Percentiles rank a stretch among this genome's conserved stretches.
Conservation (phyloP, 2,113 vertebrate species). For the Stictonetta naevosa region DNA sequence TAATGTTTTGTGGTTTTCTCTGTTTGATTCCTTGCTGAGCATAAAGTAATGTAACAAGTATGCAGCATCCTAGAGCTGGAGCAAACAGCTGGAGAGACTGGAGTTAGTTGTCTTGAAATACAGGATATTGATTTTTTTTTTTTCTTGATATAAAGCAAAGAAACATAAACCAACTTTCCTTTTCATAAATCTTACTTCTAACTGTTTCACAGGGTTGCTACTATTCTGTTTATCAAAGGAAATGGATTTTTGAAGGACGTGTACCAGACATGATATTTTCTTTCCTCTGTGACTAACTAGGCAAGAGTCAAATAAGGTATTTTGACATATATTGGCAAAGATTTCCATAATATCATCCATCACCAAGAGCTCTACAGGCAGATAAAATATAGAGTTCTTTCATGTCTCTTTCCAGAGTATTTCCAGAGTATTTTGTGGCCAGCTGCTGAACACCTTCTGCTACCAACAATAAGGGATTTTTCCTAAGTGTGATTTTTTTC, state of each 20-base stretch:
- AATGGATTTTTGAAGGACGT: not conserved
- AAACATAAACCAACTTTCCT: not conserved
- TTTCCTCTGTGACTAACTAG: not conserved
- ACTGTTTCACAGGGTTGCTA: not conserved
- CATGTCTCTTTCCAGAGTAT: not conserved
- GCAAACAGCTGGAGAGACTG: not conserved
- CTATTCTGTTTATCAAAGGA: not conserved
- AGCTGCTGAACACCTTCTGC: not conserved
- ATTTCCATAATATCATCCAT: not conserved
- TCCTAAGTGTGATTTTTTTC: not conserved
- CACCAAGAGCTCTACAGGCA: not conserved
- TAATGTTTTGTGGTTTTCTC: not conserved
- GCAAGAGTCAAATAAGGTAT: not conserved
- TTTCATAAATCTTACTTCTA: not conserved
- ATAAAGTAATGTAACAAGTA: not conserved
- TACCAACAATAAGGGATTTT: not conserved
- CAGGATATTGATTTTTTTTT: not conserved
- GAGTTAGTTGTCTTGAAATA: not conserved
- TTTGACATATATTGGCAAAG: not conserved
- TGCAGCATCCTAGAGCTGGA: not conserved
- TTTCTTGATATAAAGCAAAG: not conserved
- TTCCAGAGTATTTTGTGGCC: not conserved
- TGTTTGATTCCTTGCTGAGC: not conserved
- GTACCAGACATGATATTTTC: not conserved
- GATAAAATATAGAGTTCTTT: not conserved